Conservation (phyloP, 37 sponge, comb jelly and placozoan genomes). For the Cladorhizidae sp. region DNA sequence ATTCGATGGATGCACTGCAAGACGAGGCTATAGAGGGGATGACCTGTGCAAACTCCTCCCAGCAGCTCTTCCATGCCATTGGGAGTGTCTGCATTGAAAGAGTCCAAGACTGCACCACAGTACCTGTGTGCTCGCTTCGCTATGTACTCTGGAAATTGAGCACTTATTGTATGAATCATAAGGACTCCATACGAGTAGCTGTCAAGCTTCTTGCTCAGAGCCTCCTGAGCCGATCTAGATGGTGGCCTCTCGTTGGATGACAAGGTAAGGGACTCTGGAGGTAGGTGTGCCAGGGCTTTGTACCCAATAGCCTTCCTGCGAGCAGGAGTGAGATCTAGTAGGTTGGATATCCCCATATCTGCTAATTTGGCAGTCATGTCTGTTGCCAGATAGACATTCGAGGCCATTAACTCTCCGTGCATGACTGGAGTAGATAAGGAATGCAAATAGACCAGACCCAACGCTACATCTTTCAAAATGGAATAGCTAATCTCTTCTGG, state of each 20-base stretch:
- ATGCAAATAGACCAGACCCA: slow-evolving; percentile 56
- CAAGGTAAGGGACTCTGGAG: slow-evolving; percentile 20
- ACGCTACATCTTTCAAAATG: slow-evolving; percentile 39
- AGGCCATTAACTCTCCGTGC: slow-evolving; percentile 50
- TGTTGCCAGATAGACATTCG: slow-evolving; percentile 32
- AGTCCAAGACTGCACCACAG: slow-evolving; percentile 4
- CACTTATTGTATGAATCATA: slow-evolving; percentile 48
- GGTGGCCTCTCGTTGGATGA: not conserved
- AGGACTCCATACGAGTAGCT: slow-evolving; percentile 39
- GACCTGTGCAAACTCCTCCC: slow-evolving; percentile 14
- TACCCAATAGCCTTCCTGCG: slow-evolving; percentile 4
- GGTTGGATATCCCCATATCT: slow-evolving; percentile 26
- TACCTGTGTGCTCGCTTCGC: slow-evolving; percentile 1
- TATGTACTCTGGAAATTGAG: slow-evolving; percentile 8
- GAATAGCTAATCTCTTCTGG: slow-evolving; percentile 48
- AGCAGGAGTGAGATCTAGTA: not conserved
- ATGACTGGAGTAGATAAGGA: slow-evolving; percentile 13
- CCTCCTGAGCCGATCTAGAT: not conserved
- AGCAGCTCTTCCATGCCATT: slow-evolving; percentile 13
- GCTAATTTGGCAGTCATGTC: slow-evolving; percentile 51
- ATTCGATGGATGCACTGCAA: slow-evolving; percentile 20
- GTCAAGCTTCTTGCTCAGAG: slow-evolving; percentile 29
- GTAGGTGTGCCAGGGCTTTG: slow-evolving; percentile 25
- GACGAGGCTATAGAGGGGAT: slow-evolving; percentile 35
- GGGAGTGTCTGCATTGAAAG: not conserved